Percentiles rank a stretch among this genome's conserved stretches.
Conservation (phyloP, 2,113 vertebrate genomes). For the Hippoglossus stenolepis region DNA sequence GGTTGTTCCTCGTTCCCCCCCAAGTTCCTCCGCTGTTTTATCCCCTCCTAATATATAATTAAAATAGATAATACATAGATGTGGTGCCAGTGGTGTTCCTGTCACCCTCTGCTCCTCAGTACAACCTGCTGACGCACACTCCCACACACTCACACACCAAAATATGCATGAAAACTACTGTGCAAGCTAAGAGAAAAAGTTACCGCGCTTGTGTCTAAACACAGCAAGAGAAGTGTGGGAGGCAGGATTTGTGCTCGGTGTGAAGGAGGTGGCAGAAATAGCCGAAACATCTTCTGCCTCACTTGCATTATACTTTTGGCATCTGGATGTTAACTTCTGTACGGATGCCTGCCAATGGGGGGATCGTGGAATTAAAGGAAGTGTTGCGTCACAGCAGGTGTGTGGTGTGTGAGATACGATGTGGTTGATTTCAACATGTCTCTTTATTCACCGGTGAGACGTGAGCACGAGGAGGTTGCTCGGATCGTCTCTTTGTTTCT, state of each 20-base stretch:
- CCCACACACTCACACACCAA: constrained; percentile 12
- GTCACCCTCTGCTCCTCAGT: not conserved
- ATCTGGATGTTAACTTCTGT: not conserved
- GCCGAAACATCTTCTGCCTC: constrained; percentile 31
- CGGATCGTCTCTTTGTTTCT: not conserved
- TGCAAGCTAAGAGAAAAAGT: no score
- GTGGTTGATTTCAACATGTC: not conserved
- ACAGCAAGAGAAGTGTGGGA: constrained; percentile 19
- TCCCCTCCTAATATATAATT: not conserved
- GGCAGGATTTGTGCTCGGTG: constrained; percentile 38
- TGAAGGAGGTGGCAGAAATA: constrained; percentile 37
- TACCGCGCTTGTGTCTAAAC: no score
- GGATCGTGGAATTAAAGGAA: not conserved
- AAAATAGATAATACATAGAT: constrained; percentile 1
- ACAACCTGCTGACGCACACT: not conserved
- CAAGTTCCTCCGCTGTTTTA: not conserved
- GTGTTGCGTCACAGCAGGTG: not conserved
- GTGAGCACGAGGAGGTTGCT: no score
- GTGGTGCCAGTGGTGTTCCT: no score
- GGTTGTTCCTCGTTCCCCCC: constrained; percentile 11
- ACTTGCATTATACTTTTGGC: not conserved
- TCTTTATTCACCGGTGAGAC: not conserved
- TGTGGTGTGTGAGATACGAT: not conserved
- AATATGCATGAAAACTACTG: no score
- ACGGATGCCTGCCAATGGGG: not conserved